Percentiles rank a stretch among this genome's conserved stretches.
phyloP scores from a whole-genome alignment of 2,113 vertebrate genomes.

The Mungos mungo region DNA sequence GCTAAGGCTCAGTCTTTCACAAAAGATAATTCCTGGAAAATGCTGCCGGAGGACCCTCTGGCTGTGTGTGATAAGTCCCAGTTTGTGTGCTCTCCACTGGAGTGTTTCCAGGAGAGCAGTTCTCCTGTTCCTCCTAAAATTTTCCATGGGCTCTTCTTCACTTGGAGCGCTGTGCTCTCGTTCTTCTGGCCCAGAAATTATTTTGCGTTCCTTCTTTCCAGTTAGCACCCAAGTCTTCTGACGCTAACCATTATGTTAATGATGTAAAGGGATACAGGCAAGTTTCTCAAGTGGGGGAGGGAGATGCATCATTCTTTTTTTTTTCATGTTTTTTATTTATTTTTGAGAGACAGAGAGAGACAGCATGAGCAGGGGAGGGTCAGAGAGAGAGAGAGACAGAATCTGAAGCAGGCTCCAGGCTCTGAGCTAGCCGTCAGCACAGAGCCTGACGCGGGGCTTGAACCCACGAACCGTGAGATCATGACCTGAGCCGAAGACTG shows the following conservation, averaged over 20 bases:
- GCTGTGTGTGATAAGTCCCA: not conserved
- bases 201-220: not conserved
- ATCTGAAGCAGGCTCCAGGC: too few relatives aligned
- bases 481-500: too few relatives aligned
- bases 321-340: too few relatives aligned
- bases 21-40: not conserved
- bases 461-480: too few relatives aligned
- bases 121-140: constrained; percentile 21
- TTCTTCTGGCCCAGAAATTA: constrained; percentile 21
- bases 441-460: too few relatives aligned
- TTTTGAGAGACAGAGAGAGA: too few relatives aligned
- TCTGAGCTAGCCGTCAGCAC: too few relatives aligned
- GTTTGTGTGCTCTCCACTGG: not conserved
- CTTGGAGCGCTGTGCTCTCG: not conserved
- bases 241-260: not conserved
- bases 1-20: not conserved
- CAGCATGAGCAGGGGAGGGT: too few relatives aligned
- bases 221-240: not conserved
- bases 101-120: not conserved
- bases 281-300: not conserved
- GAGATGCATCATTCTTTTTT: not conserved
- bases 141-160: not conserved
- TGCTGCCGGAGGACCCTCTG: not conserved
- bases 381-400: too few relatives aligned
- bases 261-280: not conserved